phyloP scores from a whole-genome alignment of 2,888 invertebrate genomes.

The Meloe dianella region DNA sequence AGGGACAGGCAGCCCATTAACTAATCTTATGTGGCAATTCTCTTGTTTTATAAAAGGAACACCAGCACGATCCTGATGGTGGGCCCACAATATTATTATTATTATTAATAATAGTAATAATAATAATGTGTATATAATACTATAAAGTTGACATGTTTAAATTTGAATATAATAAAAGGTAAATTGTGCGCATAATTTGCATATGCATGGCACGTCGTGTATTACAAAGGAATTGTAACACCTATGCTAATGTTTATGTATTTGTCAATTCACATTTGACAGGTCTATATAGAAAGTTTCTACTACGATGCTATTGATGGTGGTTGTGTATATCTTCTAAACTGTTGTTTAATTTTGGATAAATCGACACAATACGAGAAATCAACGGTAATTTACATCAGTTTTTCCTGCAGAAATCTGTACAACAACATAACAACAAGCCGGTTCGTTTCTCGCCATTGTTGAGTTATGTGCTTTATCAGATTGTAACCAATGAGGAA shows the following conservation, averaged over 20 bases:
- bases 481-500: not conserved
- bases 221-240: slow-evolving; percentile 43
- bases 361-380: not conserved
- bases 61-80: slow-evolving; percentile 28
- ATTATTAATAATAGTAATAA: not conserved
- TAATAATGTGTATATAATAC: not conserved
- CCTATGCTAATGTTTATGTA: slow-evolving; percentile 39
- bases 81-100: slow-evolving; percentile 20
- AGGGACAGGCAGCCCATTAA: slow-evolving; percentile 17
- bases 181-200: slow-evolving; percentile 35
- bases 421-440: not conserved
- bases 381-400: not conserved
- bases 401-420: not conserved
- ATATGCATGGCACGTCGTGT: slow-evolving; percentile 41
- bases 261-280: slow-evolving; percentile 36
- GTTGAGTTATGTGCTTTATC: not conserved
- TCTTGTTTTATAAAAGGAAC: slow-evolving; percentile 24
- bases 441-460: not conserved
- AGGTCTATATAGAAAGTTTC: slow-evolving; percentile 22
- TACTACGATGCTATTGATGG: not conserved
- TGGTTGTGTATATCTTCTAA: not conserved
- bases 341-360: not conserved
- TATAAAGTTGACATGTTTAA: slow-evolving; percentile 14
- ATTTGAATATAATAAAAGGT: slow-evolving; percentile 45
- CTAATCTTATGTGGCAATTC: slow-evolving; percentile 23